Evolutionary conservation across 1,140 invertebrate genomes (phyloP), one percentile per base, ranked within the genome.

Genomic region (Drosophila orosa): DNA sequence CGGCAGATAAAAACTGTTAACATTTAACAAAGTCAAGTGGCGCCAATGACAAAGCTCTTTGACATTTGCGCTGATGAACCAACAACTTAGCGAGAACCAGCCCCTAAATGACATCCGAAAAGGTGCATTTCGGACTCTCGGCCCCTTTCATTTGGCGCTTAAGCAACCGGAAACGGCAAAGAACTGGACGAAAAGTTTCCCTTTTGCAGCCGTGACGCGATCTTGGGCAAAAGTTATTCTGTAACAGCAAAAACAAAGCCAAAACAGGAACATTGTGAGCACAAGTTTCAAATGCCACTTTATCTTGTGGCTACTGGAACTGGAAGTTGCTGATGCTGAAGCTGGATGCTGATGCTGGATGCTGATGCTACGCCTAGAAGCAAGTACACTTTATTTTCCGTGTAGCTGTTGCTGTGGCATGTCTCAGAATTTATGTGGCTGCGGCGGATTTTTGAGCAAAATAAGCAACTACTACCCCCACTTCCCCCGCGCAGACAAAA

Each of bases 281-380:
- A 55, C 47, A 87, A 87, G 76, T 83, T 87, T 87, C 80, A 87
- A 89, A 80, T 83, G 83, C 80, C 84, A 87, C 84, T 89, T 79
- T 87, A 87, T 87, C 75, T 82, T 87, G 68, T 63, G 82, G 60
- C 48, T 48, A 73, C 15, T 59, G 35, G 35, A 40, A 31, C 24
- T 52, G 17, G 35, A 31, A 22, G 66, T 45, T 61, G 56, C 50
- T 45, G 50, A 35, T 35, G 48, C 15, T 45, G 37, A n/a, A 17
- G 37, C 22, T 45, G 44, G n/a, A 9, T 45, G 42, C 22, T n/a
- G 47, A 17, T 19, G 72, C 60, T 45, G n/a, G n/a, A 9, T 45
- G 42, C 22, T n/a, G 47, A 17, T 19, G 72, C 60, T 45, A 55
- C 47, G 81, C 76, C 72, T 74, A 74, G 37, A 42, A 78, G 68